phyloP scores from a whole-genome alignment of 2,888 invertebrate species.

The Hypomecis punctinalis region DNA sequence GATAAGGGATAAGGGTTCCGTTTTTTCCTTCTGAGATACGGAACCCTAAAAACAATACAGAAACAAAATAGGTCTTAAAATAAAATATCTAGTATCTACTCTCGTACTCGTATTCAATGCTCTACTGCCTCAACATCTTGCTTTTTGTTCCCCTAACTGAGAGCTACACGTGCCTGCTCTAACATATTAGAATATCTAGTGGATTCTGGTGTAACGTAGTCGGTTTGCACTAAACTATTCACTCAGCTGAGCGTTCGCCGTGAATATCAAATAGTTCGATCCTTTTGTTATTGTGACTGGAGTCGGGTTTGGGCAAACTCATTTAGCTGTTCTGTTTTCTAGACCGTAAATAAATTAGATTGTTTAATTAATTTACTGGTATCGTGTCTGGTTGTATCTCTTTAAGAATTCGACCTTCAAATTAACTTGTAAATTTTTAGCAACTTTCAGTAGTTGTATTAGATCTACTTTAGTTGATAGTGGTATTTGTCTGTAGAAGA shows the following conservation, averaged over 20 bases:
- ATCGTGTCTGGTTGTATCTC: background rate
- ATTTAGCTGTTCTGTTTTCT: slow-evolving; percentile 14
- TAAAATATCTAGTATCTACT: too few relatives aligned
- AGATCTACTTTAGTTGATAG: too few relatives aligned
- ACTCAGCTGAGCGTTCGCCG: slow-evolving; percentile 21
- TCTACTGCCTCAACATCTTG: too few relatives aligned
- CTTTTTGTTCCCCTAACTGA: background rate
- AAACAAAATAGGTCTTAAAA: too few relatives aligned
- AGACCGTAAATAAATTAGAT: background rate
- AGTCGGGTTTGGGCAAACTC: slow-evolving; percentile 13
- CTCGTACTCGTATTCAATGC: too few relatives aligned
- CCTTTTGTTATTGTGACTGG: slow-evolving; percentile 16
- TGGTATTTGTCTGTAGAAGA: too few relatives aligned
- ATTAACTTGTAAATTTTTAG: background rate
- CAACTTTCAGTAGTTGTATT: too few relatives aligned
- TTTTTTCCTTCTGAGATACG: too few relatives aligned
- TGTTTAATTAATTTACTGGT: background rate
- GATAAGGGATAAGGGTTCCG: too few relatives aligned
- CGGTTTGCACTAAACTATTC: slow-evolving; percentile 21
- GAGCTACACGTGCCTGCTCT: background rate
- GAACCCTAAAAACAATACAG: too few relatives aligned
- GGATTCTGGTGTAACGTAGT: background rate
- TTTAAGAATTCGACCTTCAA: background rate
- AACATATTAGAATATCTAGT: background rate
- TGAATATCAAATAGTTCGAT: slow-evolving; percentile 32